Percentiles rank a stretch among this genome's conserved stretches.
Conservation (phyloP, 2,113 vertebrate species). For the Nycticorax nycticorax region DNA sequence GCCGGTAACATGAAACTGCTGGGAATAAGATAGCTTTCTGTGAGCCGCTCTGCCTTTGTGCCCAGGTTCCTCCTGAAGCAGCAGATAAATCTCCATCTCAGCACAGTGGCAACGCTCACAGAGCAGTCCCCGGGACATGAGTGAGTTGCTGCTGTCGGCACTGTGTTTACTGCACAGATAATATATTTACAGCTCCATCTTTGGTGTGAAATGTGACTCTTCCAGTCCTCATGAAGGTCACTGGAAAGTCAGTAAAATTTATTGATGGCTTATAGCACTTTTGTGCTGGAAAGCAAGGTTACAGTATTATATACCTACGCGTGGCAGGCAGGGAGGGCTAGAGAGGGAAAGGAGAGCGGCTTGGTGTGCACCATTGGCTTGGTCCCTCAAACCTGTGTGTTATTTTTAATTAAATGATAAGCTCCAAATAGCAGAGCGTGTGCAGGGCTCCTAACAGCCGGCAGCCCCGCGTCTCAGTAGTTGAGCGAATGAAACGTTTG, state of each 20-base stretch:
- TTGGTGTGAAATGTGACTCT: slow-evolving; percentile 57
- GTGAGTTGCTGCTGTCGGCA: slow-evolving; percentile 12
- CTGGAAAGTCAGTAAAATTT: slow-evolving; percentile 71
- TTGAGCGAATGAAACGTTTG: not conserved
- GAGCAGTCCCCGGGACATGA: not conserved
- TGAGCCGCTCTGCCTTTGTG: slow-evolving; percentile 28
- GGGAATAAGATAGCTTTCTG: not conserved
- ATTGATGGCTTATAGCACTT: slow-evolving; percentile 47
- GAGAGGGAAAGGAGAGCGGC: not conserved
- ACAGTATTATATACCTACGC: not conserved
- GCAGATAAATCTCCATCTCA: slow-evolving; percentile 59
- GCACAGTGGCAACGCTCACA: not conserved
- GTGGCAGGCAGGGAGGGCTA: not conserved
- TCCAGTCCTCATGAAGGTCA: slow-evolving; percentile 63
- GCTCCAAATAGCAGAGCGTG: not conserved
- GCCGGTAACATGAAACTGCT: not conserved
- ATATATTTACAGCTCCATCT: slow-evolving; percentile 76
- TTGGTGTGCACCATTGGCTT: not conserved
- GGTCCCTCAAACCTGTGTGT: not conserved
- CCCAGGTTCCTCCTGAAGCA: slow-evolving; percentile 4
- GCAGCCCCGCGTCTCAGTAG: not conserved
- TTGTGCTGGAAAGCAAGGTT: slow-evolving; percentile 22
- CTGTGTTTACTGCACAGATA: slow-evolving; percentile 72
- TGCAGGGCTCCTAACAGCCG: not conserved
- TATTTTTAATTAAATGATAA: slow-evolving; percentile 54